These are phyloP conservation scores for Nyctereutes procyonoides DNA, from an alignment of 2,113 vertebrate species.

Conservation along the genomic window DNA sequence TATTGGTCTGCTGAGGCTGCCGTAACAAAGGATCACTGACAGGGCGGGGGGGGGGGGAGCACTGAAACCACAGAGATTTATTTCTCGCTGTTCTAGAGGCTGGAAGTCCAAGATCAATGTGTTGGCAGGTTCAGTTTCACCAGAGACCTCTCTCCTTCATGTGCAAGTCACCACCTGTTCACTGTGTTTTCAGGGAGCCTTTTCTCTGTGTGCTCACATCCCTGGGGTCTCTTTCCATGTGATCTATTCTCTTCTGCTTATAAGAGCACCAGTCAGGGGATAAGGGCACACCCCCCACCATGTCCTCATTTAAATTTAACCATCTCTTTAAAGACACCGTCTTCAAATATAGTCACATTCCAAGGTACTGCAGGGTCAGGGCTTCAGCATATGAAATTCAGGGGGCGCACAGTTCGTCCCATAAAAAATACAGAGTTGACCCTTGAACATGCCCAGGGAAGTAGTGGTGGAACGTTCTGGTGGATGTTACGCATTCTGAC, in stretches of 20 bases:
- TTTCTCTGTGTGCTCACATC: background rate
- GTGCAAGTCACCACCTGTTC: background rate
- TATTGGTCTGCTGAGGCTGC: background rate
- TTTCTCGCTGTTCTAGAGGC: background rate
- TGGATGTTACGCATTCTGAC: rapidly evolving
- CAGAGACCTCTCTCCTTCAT: background rate
- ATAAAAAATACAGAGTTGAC: background rate
- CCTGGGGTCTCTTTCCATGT: background rate
- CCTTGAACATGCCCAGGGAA: too few relatives aligned
- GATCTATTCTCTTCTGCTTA: background rate
- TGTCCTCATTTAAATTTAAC: background rate
- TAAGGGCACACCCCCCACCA: background rate
- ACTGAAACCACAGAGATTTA: background rate
- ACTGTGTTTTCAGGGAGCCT: background rate
- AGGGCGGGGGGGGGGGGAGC: background rate
- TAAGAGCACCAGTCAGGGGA: background rate
- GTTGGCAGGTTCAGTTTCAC: background rate
- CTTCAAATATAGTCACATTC: background rate
- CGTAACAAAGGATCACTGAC: background rate
- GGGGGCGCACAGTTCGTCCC: background rate
- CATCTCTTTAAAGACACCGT: background rate
- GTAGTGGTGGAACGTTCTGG: background rate
- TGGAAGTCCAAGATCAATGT: background rate
- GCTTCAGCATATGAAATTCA: background rate
- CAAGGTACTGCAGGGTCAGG: background rate